Percentiles rank a stretch among this genome's conserved stretches.
Evolutionary conservation across 2,113 vertebrate species (phyloP).

Genomic region (Rhineura floridana): DNA sequence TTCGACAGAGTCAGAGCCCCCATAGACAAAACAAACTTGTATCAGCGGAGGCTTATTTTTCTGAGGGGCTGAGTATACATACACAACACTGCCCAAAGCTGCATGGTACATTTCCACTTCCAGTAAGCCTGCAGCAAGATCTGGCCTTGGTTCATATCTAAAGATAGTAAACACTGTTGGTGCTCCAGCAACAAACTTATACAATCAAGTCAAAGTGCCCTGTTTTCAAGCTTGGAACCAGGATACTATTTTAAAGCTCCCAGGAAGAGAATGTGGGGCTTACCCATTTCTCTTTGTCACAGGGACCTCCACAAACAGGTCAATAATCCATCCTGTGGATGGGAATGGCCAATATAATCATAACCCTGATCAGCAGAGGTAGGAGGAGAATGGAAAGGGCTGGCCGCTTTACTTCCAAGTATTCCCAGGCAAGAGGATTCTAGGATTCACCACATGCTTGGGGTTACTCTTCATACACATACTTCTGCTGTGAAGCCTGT

Average conservation of each 20-base stretch:
- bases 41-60: not conserved
- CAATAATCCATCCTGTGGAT: not conserved
- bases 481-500: too few relatives aligned
- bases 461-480: not conserved
- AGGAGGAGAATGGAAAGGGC: not conserved
- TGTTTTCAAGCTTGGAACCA: not conserved
- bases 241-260: not conserved
- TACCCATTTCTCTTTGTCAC: not conserved
- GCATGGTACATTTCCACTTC: not conserved
- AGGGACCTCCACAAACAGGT: not conserved
- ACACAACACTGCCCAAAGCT: not conserved
- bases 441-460: not conserved
- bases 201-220: not conserved
- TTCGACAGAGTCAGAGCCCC: not conserved
- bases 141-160: not conserved
- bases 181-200: not conserved
- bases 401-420: not conserved
- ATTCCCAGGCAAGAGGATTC: not conserved
- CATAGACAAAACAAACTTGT: slow-evolving; percentile 8
- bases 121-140: not conserved
- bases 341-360: not conserved
- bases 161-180: not conserved
- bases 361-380: not conserved
- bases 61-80: slow-evolving; percentile 10
- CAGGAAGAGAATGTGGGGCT: not conserved